Evolutionary conservation across 2,888 invertebrate species (phyloP).

Genomic region (Aradus depressus): DNA sequence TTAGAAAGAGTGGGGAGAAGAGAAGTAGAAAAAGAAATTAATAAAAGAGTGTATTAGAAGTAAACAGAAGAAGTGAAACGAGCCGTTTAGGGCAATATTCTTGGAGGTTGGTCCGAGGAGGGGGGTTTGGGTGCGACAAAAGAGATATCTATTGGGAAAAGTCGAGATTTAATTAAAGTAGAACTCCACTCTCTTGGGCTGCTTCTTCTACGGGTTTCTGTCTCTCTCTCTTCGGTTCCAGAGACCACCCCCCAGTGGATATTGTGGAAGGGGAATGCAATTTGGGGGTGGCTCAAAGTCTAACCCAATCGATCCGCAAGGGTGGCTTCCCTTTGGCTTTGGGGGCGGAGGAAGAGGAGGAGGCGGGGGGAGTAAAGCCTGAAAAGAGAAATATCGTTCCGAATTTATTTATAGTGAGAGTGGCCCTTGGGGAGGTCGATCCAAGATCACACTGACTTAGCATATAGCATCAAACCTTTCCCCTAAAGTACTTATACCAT

Average conservation of each 20-base stretch:
- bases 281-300: conserved; percentile 24
- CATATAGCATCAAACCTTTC: no score
- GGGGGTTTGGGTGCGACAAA: conserved; percentile 19
- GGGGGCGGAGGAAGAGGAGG: neutral
- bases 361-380: neutral
- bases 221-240: conserved; percentile 1
- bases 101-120: neutral
- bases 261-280: conserved; percentile 23
- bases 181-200: conserved; percentile 2
- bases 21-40: conserved; percentile 18
- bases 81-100: conserved; percentile 24
- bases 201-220: neutral
- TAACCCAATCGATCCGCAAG: conserved; percentile 8
- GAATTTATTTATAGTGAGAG: no score
- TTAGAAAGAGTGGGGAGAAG: no score
- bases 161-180: conserved; percentile 27
- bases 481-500: no score
- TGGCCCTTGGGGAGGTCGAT: no score
- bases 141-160: conserved; percentile 25
- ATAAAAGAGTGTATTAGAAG: conserved; percentile 24
- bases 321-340: conserved; percentile 6
- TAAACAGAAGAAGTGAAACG: conserved; percentile 23
- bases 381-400: conserved; percentile 7
- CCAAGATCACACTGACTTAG: no score
- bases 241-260: no score